These are phyloP conservation scores for Tenthredo livida DNA, from an alignment of 2,888 invertebrate species.

Conservation along the genomic window DNA sequence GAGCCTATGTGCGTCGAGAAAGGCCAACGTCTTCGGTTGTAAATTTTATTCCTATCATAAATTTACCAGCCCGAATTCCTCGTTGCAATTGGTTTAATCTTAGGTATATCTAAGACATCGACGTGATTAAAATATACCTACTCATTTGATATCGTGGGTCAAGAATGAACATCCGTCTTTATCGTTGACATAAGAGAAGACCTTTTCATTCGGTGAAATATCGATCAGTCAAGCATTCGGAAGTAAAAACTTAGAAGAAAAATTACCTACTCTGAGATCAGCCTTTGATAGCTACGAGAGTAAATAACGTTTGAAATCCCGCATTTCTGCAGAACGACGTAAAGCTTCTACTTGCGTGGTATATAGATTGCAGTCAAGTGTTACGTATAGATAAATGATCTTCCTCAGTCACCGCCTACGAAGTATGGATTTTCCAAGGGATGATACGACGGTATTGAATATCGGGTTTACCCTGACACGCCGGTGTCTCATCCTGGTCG, in stretches of 20 bases:
- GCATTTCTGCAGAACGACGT: not conserved
- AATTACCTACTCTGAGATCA: not conserved
- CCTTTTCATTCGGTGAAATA: not conserved
- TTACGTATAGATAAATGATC: slow-evolving; percentile 26
- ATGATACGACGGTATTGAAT: slow-evolving; percentile 31
- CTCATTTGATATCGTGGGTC: not conserved
- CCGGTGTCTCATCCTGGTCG: not conserved
- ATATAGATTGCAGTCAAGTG: slow-evolving; percentile 18
- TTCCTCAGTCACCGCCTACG: not conserved
- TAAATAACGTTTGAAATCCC: not conserved
- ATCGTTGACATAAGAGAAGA: not conserved
- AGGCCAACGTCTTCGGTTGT: not conserved
- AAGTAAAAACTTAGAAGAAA: not conserved
- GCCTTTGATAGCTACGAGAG: not conserved
- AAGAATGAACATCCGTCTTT: not conserved
- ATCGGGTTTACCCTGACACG: not conserved
- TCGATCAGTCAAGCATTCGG: slow-evolving; percentile 20
- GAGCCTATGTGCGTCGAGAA: not conserved
- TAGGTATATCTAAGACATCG: not conserved
- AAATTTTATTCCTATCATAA: slow-evolving; percentile 33
- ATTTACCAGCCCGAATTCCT: not conserved
- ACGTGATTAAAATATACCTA: slow-evolving; percentile 5
- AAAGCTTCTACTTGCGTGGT: not conserved
- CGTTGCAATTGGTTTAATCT: not conserved
- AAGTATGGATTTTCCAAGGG: slow-evolving; percentile 13